phyloP scores from a whole-genome alignment of 2,888 invertebrate genomes.

The Melipona beecheii region DNA sequence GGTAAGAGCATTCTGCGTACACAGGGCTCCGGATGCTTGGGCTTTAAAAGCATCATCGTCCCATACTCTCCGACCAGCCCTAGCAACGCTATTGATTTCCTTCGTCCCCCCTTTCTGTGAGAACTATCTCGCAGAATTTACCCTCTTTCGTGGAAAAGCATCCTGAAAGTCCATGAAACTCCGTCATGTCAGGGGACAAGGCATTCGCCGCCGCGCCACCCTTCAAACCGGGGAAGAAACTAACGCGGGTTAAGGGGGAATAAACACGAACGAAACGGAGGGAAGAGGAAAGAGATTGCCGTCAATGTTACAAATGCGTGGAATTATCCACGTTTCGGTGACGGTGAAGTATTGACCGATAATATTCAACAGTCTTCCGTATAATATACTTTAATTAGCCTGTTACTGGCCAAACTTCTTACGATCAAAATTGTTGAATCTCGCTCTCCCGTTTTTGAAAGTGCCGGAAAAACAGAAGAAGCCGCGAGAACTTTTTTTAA shows the following conservation, averaged over 20 bases:
- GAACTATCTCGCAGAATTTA: constrained; percentile 79
- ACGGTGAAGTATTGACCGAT: too few relatives aligned
- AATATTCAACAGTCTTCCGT: too few relatives aligned
- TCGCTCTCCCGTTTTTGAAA: too few relatives aligned
- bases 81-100: constrained; percentile 85
- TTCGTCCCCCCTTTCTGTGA: constrained; percentile 77
- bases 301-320: too few relatives aligned
- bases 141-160: constrained; percentile 77
- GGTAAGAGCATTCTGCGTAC: constrained; percentile 54
- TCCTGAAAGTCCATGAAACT: constrained; percentile 67
- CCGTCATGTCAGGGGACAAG: constrained; percentile 51
- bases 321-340: too few relatives aligned
- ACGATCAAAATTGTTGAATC: too few relatives aligned
- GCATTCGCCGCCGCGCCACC: constrained; percentile 25
- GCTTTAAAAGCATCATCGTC: constrained; percentile 77
- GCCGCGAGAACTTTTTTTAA: too few relatives aligned
- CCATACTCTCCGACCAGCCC: constrained; percentile 77
- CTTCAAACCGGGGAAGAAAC: constrained; percentile 7
- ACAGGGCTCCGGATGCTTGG: constrained; percentile 63
- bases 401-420: too few relatives aligned
- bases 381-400: too few relatives aligned
- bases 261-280: background rate
- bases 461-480: too few relatives aligned
- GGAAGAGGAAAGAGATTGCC: background rate
- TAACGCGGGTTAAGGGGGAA: constrained; percentile 9